phyloP scores from a whole-genome alignment of 2,888 invertebrate species.

The Caenorhabditis zanzibari region DNA sequence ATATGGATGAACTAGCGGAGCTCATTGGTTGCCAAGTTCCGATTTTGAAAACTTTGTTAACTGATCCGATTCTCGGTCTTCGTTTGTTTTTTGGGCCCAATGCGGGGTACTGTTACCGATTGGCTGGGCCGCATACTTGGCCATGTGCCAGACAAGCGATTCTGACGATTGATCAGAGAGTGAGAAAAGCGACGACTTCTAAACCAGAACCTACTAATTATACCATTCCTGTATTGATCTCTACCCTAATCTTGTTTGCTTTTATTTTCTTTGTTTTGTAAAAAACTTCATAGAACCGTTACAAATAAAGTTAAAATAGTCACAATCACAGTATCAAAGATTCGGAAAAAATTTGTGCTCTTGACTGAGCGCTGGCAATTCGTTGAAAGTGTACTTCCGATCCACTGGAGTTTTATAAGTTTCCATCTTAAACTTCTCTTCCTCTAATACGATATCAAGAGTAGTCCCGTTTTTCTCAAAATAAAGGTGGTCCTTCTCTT shows the following conservation, averaged over 20 bases:
- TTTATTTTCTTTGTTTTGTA: conserved; percentile 51
- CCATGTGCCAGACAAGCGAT: conserved; percentile 76
- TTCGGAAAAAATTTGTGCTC: not conserved
- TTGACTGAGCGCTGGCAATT: not conserved
- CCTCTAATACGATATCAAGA: conserved; percentile 19
- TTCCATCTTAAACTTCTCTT: conserved; percentile 1
- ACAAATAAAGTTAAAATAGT: not conserved
- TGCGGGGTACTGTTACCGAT: conserved; percentile 73
- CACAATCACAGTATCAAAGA: not conserved
- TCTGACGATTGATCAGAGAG: conserved; percentile 69
- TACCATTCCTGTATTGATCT: conserved; percentile 48
- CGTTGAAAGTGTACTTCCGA: conserved; percentile 24
- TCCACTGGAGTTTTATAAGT: conserved; percentile 37
- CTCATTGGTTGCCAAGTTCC: conserved; percentile 84
- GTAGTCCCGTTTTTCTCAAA: conserved; percentile 41
- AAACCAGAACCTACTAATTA: conserved; percentile 58
- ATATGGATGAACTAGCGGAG: conserved; percentile 85
- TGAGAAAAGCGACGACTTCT: conserved; percentile 61
- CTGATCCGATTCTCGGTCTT: conserved; percentile 75
- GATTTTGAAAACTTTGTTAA: conserved; percentile 80
- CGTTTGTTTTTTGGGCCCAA: conserved; percentile 69
- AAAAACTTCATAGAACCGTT: conserved; percentile 6
- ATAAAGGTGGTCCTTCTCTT: conserved; percentile 23
- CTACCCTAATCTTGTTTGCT: conserved; percentile 42
- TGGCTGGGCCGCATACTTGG: conserved; percentile 75